phyloP scores from a whole-genome alignment of 64 coral and sea anemone species.

The Orbicella faveolata region DNA sequence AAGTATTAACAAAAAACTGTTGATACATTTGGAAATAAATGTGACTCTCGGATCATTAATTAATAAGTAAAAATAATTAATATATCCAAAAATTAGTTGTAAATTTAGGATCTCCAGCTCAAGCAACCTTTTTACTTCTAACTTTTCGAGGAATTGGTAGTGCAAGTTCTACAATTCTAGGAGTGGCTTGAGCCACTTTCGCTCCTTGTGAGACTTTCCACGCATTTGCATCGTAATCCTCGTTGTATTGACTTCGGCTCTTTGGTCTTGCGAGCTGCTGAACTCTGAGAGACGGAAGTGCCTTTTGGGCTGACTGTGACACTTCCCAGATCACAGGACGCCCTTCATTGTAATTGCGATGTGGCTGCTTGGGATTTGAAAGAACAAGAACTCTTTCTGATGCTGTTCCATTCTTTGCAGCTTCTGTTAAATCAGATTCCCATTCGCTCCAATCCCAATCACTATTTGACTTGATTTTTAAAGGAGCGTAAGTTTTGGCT shows the following conservation, averaged over 20 bases:
- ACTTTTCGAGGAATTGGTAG: constrained; percentile 87
- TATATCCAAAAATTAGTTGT: too few relatives aligned
- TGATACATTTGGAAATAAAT: too few relatives aligned
- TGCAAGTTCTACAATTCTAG: constrained; percentile 87
- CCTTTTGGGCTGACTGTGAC: constrained; percentile 71
- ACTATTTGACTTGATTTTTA: constrained; percentile 90
- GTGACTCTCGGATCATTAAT: too few relatives aligned
- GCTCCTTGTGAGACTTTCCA: constrained; percentile 95
- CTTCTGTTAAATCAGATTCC: constrained; percentile 79
- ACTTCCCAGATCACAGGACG: constrained; percentile 86
- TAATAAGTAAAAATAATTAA: too few relatives aligned
- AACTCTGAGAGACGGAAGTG: constrained; percentile 86
- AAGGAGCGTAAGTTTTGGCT: constrained; percentile 69
- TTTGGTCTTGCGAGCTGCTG: constrained; percentile 94
- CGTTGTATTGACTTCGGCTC: constrained; percentile 88
- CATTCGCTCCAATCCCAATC: constrained; percentile 99
- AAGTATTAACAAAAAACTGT: too few relatives aligned
- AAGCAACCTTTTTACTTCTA: constrained; percentile 78
- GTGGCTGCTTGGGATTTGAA: constrained; percentile 77
- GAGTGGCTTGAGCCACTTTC: constrained; percentile 89
- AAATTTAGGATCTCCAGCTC: neutral
- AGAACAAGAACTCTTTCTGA: constrained; percentile 68
- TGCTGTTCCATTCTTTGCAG: constrained; percentile 72
- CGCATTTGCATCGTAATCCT: constrained; percentile 84
- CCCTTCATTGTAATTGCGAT: constrained; percentile 90